Evolutionary conservation across 1,140 invertebrate genomes (phyloP), one percentile per base, ranked within the genome.

Genomic region (Pseudomyrmex sp.): DNA sequence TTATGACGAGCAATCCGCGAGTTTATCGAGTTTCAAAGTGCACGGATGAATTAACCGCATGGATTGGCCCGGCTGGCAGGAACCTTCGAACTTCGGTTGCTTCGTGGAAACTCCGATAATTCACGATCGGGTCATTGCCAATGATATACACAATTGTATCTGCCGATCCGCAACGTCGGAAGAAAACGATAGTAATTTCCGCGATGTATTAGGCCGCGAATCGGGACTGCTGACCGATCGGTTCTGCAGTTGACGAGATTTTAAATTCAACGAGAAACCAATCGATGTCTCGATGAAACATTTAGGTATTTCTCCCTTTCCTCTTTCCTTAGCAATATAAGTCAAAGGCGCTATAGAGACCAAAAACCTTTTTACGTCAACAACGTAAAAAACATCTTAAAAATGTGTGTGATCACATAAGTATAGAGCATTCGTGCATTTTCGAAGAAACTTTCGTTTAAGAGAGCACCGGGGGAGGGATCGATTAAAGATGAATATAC

Each of bases 21-120:
- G 76, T 85, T 77, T 84, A 88, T 85, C 62, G 76, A 88, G 86
- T 88, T 88, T 85, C 87, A 76, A 88, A 88, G 83, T 88, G 72
- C 86, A 85, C 74, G 73, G 79, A 66, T 79, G 83, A 88, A 88
- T 88, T 88, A 88, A 88, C 77, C 83, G 87, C 86, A 77, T 85
- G 86, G 68, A 26, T 87, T 85, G 74, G 68, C 26, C 70, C 58
- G 35, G 75, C 65, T 87, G 73, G 86, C 85, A 75, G 73, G 68
- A 13, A 68, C 69, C 86, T 68, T 23, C 75, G 62, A 88, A 88
- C 86, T 88, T 88, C 35, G 54, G 48, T 62, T 44, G 26, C 18
- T 70, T 15, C 65, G 8, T 69, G 20, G 74, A 74, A 84, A 87
- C 63, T 87, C 20, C 70, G 76, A 76, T 88, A 88, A 87, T 69